Conservation (phyloP, 1,140 invertebrate species). For the Drosophila pachea region DNA sequence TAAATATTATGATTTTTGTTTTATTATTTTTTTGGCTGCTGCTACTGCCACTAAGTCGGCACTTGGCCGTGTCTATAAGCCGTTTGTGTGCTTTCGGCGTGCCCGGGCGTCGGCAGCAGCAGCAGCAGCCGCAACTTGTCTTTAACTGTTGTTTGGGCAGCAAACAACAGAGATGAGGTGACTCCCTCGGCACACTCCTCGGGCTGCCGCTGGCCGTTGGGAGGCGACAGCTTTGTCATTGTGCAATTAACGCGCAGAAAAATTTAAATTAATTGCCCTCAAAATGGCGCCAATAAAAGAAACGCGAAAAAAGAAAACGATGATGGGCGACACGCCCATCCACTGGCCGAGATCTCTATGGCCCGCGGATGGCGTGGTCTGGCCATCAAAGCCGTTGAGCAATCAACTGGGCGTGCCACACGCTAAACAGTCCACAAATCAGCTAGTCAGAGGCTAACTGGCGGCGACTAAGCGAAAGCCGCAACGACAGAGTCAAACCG, state of each 20-base stretch:
- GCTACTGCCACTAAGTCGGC: slow-evolving; percentile 53
- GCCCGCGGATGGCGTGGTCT: slow-evolving; percentile 5
- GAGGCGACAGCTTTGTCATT: slow-evolving; percentile 70
- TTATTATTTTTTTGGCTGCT: slow-evolving; percentile 24
- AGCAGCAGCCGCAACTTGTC: slow-evolving; percentile 57
- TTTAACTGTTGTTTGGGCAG: slow-evolving; percentile 66
- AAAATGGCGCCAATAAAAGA: slow-evolving; percentile 66
- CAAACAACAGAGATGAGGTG: slow-evolving; percentile 67
- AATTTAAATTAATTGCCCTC: slow-evolving; percentile 73
- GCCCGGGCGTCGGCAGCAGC: slow-evolving; percentile 30
- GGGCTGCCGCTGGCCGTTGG: slow-evolving; percentile 46
- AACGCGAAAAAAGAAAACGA: slow-evolving; percentile 23
- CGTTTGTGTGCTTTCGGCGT: slow-evolving; percentile 52
- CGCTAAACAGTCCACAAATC: slow-evolving; percentile 24
- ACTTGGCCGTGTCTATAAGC: slow-evolving; percentile 21
- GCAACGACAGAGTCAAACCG: too few species aligned
- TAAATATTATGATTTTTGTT: slow-evolving; percentile 37
- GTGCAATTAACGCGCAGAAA: slow-evolving; percentile 71
- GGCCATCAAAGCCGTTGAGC: slow-evolving; percentile 29
- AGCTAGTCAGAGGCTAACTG: slow-evolving; percentile 10
- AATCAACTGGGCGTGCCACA: slow-evolving; percentile 30
- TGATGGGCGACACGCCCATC: slow-evolving; percentile 60
- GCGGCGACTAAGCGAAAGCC: slow-evolving; percentile 2
- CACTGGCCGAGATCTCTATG: slow-evolving; percentile 7
- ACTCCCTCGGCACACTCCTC: slow-evolving; percentile 42